Evolutionary conservation across 2,113 vertebrate species (phyloP), one percentile per base, ranked within the genome.

Genomic region (Sebastes schlegelii): DNA sequence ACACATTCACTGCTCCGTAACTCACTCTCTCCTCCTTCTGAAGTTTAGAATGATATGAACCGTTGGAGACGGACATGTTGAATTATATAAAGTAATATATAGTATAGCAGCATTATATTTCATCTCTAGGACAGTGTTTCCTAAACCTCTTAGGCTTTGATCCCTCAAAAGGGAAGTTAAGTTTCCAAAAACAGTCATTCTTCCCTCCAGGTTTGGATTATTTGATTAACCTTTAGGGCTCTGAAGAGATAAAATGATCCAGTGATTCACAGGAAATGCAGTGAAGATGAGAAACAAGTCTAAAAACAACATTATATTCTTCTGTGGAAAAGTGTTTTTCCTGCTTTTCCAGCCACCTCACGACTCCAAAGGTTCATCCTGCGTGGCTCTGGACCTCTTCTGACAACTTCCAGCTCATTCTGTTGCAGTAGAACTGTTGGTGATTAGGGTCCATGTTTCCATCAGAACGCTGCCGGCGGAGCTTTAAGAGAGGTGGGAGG

Each of bases 401-500:
- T 8, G 60, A 13, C 5, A 26, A 34, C 34, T 4, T 34, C 1
- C 2, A 60, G 23, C 0, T 34, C 13, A 7, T 19, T 42, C 65
- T 64, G 23, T 13, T 16, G 48, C 16, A 57, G 21, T 2, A 12
- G 7, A 43, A n/a, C 48, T n/a, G 58, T 48, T 48, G 11, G 43
- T 54, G 49, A 71, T 61, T 58, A 62, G 3, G 4, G 16, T 57
- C 0, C 8, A 8, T 19, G 48, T 52, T 51, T n/a, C 11, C 26
- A 71, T 23, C 1, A 73, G 48, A 16, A 61, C 8, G 17, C 51
- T 42, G 21, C 43, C 1, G 4, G 26, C 4, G 45, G 66, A 52
- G 80, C 64, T 82, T 66, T 64, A 54, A 48, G 11, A 71, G 55
- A 55, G 3, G 26, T 16, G 60, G 34, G 8, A 77, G 62, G 57